Evolutionary conservation across 2,888 invertebrate genomes (phyloP).

Genomic region (Eupithecia insigniata): DNA sequence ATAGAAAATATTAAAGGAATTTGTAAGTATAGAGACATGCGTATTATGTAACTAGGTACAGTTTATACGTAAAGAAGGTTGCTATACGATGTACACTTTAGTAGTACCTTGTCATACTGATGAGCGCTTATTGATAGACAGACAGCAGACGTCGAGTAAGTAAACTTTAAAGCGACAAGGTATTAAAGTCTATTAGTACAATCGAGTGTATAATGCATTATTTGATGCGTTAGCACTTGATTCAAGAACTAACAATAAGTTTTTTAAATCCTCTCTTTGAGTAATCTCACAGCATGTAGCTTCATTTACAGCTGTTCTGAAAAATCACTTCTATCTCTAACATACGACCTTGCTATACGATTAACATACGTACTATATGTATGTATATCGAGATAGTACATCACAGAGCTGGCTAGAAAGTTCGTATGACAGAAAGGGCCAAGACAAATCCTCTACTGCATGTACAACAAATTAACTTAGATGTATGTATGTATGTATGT

Average conservation of each 20-base stretch:
- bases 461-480: slow-evolving; percentile 39
- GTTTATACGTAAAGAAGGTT: background rate
- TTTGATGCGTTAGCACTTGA: background rate
- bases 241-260: too few species aligned
- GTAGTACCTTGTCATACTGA: background rate
- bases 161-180: background rate
- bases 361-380: too few species aligned
- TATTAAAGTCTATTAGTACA: background rate
- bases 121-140: background rate
- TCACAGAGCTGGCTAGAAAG: background rate
- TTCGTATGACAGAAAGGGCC: background rate
- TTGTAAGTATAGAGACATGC: background rate
- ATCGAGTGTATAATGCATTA: background rate
- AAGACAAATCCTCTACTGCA: slow-evolving; percentile 20
- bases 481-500: slow-evolving; percentile 38
- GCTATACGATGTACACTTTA: background rate
- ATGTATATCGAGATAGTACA: too few species aligned
- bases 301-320: background rate
- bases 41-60: background rate
- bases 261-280: background rate
- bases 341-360: background rate
- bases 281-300: background rate
- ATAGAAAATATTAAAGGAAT: background rate
- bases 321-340: background rate
- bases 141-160: background rate